These are phyloP conservation scores for Drosophila cognata DNA, from an alignment of 2,888 invertebrate genomes.

Conservation along the genomic window DNA sequence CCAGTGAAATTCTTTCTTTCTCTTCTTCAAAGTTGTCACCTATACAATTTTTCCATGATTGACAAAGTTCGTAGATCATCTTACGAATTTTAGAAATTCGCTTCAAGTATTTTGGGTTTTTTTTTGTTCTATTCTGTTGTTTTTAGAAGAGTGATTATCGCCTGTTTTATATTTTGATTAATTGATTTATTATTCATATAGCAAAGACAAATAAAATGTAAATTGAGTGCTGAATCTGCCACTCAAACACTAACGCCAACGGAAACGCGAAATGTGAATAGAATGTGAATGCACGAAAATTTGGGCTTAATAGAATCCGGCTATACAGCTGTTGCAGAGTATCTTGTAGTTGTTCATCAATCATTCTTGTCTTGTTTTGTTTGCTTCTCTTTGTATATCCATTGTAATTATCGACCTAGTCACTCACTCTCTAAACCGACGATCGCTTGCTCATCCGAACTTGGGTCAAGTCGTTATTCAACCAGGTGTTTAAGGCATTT, in stretches of 20 bases:
- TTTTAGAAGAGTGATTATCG: neutral
- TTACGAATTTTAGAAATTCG: neutral
- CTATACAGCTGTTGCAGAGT: neutral
- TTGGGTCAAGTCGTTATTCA: slow-evolving; percentile 8
- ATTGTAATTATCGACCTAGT: slow-evolving; percentile 11
- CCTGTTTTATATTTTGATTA: neutral
- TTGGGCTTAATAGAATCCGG: neutral
- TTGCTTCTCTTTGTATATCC: neutral
- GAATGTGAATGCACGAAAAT: neutral
- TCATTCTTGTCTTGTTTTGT: neutral
- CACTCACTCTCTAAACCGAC: slow-evolving; percentile 7
- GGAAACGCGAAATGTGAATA: neutral
- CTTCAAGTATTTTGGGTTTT: neutral
- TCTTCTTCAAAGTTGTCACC: neutral
- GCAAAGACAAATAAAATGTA: neutral
- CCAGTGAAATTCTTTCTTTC: neutral
- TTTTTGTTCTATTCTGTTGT: neutral
- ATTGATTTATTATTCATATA: neutral
- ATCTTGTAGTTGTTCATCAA: neutral
- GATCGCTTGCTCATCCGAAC: slow-evolving; percentile 11
- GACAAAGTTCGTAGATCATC: neutral
- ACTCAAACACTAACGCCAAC: neutral
- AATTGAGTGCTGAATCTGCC: neutral
- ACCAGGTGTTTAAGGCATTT: slow-evolving; percentile 6
- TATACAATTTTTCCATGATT: neutral